A percentile compares a stretch with the other conserved stretches of the same genome.
Conservation (phyloP, 2,797 vertebrate genomes). For the Trachurus trachurus region DNA sequence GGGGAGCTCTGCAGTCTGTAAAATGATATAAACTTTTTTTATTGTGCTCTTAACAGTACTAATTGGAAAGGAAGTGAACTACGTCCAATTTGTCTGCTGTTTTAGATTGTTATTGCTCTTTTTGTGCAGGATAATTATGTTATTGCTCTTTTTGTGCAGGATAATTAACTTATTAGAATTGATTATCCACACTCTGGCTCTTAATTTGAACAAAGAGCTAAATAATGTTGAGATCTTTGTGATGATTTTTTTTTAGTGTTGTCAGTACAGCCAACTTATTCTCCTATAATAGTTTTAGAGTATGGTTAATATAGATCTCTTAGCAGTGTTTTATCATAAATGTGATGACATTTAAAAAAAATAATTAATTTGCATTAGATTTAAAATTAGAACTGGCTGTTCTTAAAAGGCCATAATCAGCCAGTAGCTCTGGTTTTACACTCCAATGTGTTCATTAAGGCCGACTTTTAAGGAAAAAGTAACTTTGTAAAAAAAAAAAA, state of each 20-base stretch:
- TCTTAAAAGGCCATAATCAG: constrained; percentile 24
- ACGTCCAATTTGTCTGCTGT: constrained; percentile 9
- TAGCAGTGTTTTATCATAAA: not conserved
- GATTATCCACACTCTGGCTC: not conserved
- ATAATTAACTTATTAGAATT: constrained; percentile 23
- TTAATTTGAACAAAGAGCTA: constrained; percentile 3
- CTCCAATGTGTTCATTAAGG: not conserved
- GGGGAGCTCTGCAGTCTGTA: not conserved
- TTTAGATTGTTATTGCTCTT: not conserved
- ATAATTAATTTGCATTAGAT: constrained; percentile 16
- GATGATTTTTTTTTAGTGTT: not conserved
- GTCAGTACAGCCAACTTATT: not conserved
- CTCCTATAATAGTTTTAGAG: not conserved
- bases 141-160: not conserved
- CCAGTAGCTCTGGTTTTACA: constrained; percentile 7
- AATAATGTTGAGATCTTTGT: constrained; percentile 4
- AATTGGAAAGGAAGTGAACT: constrained; percentile 3
- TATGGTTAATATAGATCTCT: not conserved
- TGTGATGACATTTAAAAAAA: constrained; percentile 1
- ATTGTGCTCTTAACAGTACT: constrained; percentile 10
- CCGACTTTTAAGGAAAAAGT: constrained; percentile 11
- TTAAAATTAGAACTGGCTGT: not conserved
- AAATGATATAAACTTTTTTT: not conserved
- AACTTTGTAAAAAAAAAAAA: constrained; percentile 17
- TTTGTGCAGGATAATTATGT: constrained; percentile 20